A percentile compares a stretch with the other conserved stretches of the same genome.
Conservation (phyloP, 53 echinoderm and acorn worm species). For the Arbacia lixula region DNA sequence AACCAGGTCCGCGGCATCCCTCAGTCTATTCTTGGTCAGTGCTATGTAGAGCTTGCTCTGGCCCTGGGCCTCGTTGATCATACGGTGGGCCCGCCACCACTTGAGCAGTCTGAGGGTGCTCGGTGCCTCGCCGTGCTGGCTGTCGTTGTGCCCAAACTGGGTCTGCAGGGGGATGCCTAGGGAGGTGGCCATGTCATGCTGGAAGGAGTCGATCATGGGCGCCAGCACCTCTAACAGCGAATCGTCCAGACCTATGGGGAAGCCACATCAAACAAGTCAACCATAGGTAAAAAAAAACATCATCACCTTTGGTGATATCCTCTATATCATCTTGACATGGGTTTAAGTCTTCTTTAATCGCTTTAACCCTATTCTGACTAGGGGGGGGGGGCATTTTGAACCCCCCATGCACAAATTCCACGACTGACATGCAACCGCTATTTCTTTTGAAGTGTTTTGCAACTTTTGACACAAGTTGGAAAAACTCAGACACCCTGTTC, state of each 20-base stretch:
- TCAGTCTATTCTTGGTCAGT: conserved; percentile 4
- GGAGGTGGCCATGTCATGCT: conserved; percentile 11
- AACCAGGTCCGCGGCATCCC: conserved; percentile 35
- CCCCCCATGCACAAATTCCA: too few relatives aligned
- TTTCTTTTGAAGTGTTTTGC: too few relatives aligned
- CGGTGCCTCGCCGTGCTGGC: background rate
- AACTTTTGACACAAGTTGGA: too few relatives aligned
- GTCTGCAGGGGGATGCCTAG: conserved; percentile 19
- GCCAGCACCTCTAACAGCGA: conserved; percentile 20
- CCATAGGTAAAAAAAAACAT: too few relatives aligned
- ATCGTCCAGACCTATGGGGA: conserved; percentile 37
- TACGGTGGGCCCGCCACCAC: conserved; percentile 36
- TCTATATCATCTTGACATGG: too few relatives aligned
- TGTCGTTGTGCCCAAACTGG: conserved; percentile 24
- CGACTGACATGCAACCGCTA: too few relatives aligned
- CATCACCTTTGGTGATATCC: too few relatives aligned
- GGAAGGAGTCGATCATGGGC: conserved; percentile 16
- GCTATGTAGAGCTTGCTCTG: conserved; percentile 13
- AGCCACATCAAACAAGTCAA: too few relatives aligned
- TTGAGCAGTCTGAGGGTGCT: conserved; percentile 9
- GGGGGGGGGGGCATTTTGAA: too few relatives aligned
- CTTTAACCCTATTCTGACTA: too few relatives aligned
- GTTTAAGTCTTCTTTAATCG: too few relatives aligned
- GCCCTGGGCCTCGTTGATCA: background rate
- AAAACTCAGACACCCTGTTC: too few relatives aligned